Percentiles rank a stretch among this genome's conserved stretches.
Conservation (phyloP, 2,113 vertebrate genomes). For the Dasyprocta punctata region DNA sequence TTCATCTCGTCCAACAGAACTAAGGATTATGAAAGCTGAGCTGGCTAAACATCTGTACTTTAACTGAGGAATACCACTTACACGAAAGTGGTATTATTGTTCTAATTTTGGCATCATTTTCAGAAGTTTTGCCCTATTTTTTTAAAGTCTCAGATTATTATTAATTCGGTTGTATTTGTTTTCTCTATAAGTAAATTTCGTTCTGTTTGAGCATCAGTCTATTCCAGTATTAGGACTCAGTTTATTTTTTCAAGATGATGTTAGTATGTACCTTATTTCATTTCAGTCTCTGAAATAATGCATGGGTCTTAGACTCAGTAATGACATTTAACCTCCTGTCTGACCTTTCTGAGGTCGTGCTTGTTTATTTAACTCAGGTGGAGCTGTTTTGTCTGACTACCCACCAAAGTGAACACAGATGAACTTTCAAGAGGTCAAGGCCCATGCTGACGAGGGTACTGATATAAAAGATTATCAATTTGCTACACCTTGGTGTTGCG, state of each 20-base stretch:
- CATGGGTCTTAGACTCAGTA: neutral
- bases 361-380: neutral
- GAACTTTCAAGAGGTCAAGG: conserved; percentile 26
- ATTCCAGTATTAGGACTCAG: neutral
- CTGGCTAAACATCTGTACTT: neutral
- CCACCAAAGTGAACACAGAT: neutral
- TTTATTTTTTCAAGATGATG: neutral
- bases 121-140: neutral
- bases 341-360: neutral
- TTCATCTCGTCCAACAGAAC: neutral
- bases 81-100: neutral
- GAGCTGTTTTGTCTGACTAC: neutral
- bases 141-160: neutral
- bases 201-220: neutral
- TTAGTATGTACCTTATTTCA: neutral
- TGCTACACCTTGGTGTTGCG: neutral
- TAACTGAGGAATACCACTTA: neutral
- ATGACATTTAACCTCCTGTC: neutral
- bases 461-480: neutral
- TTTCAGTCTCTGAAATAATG: neutral
- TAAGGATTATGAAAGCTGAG: neutral
- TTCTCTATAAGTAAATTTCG: neutral
- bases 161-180: neutral
- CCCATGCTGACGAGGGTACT: neutral
- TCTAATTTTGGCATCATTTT: neutral